Conservation (phyloP, 2,888 invertebrate species). For the Scaptomyza caliginosa region DNA sequence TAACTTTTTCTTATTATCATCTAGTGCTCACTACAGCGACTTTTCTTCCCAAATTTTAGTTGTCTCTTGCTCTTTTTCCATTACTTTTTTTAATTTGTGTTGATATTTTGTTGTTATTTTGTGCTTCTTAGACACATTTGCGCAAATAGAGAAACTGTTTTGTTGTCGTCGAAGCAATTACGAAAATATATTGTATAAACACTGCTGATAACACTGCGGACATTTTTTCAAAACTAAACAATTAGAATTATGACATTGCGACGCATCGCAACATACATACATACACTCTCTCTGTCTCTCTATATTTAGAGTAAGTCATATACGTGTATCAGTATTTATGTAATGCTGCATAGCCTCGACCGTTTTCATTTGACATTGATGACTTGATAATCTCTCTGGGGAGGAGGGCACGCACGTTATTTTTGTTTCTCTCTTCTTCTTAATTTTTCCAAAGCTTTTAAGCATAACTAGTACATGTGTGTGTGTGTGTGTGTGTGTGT, state of each 20-base stretch:
- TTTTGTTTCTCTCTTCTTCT: not conserved
- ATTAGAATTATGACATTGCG: slow-evolving; percentile 40
- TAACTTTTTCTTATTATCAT: no score
- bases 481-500: slow-evolving; percentile 4
- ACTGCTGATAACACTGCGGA: slow-evolving; percentile 66
- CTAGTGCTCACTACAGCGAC: no score
- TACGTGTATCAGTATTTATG: slow-evolving; percentile 11
- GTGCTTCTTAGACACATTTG: slow-evolving; percentile 33
- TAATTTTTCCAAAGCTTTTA: slow-evolving; percentile 12
- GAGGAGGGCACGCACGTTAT: slow-evolving; percentile 30
- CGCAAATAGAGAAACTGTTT: slow-evolving; percentile 38
- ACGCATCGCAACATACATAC: not conserved
- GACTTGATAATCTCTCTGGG: slow-evolving; percentile 48
- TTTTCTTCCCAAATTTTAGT: not conserved
- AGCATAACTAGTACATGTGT: slow-evolving; percentile 8
- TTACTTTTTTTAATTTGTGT: slow-evolving; percentile 1
- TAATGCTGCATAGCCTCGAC: slow-evolving; percentile 46
- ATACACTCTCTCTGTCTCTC: not conserved
- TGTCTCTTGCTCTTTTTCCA: slow-evolving; percentile 11
- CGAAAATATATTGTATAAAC: slow-evolving; percentile 50
- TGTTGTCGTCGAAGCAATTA: slow-evolving; percentile 43
- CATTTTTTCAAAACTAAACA: slow-evolving; percentile 52
- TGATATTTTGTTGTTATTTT: slow-evolving; percentile 4
- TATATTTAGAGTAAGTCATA: not conserved
- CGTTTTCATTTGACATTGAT: slow-evolving; percentile 47